These are phyloP conservation scores for Labroides dimidiatus DNA, from an alignment of 2,797 vertebrate species.

Conservation along the genomic window DNA sequence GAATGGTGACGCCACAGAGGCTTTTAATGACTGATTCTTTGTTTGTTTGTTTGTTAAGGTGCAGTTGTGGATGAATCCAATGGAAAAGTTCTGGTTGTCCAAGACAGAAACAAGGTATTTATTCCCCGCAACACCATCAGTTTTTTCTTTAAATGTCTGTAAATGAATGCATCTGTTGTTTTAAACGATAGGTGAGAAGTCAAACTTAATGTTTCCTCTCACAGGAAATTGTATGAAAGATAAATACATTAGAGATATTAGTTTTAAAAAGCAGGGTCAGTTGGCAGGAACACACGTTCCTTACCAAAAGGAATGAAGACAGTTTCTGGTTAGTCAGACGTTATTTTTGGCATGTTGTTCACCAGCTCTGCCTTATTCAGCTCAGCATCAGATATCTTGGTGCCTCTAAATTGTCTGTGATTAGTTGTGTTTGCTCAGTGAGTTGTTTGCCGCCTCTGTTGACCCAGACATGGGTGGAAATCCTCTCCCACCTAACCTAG, in stretches of 20 bases:
- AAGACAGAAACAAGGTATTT: conserved; percentile 93
- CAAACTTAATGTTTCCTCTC: no score
- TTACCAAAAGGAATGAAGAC: not conserved
- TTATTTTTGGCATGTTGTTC: not conserved
- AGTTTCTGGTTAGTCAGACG: not conserved
- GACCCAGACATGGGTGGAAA: conserved; percentile 24
- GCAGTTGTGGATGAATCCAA: conserved; percentile 91
- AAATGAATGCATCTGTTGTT: no score
- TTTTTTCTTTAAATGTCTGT: no score
- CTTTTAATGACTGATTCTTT: not conserved
- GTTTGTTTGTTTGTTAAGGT: conserved; percentile 76
- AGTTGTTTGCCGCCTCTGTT: conserved; percentile 33
- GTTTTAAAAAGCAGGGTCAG: not conserved
- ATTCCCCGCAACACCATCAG: not conserved
- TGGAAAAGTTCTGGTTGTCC: conserved; percentile 92
- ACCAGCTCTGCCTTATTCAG: not conserved
- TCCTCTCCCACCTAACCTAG: conserved; percentile 30
- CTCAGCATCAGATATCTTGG: conserved; percentile 1
- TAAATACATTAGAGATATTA: not conserved
- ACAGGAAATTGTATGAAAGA: not conserved
- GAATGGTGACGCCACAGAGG: no score
- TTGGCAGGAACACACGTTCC: not conserved
- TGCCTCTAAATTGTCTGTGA: conserved; percentile 14
- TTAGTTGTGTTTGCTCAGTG: conserved; percentile 49
- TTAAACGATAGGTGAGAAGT: not conserved